Evolutionary conservation across 2,113 vertebrate genomes (phyloP).

Genomic region (Andinoacara biseriatus): DNA sequence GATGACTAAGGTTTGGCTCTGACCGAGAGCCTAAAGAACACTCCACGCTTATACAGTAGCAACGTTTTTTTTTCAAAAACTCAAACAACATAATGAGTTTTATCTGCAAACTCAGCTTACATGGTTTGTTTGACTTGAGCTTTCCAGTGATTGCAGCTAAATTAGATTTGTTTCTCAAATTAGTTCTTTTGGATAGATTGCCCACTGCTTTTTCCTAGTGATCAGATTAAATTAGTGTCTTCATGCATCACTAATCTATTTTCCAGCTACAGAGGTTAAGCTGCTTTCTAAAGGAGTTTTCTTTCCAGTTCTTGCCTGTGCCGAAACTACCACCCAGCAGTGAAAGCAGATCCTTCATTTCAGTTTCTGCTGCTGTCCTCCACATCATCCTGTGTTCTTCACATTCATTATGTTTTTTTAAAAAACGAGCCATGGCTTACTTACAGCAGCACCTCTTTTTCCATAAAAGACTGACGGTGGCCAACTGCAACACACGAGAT

Average conservation of each 20-base stretch:
- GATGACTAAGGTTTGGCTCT: neutral
- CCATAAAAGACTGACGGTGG: no score
- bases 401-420: neutral
- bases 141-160: neutral
- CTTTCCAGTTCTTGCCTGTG: neutral
- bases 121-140: neutral
- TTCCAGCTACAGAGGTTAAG: neutral
- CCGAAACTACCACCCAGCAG: neutral
- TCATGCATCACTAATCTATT: neutral
- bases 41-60: neutral
- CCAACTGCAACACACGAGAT: neutral
- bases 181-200: neutral
- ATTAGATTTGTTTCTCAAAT: neutral
- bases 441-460: no score
- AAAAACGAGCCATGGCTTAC: no score
- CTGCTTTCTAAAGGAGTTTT: neutral
- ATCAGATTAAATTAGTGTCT: neutral
- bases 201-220: neutral
- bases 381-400: neutral
- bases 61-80: neutral
- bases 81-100: neutral
- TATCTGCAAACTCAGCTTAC: neutral
- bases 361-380: neutral
- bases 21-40: neutral
- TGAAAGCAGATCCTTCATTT: neutral